These are phyloP conservation scores for Serranus cabrilla DNA, from an alignment of 2,797 vertebrate species.

Conservation along the genomic window DNA sequence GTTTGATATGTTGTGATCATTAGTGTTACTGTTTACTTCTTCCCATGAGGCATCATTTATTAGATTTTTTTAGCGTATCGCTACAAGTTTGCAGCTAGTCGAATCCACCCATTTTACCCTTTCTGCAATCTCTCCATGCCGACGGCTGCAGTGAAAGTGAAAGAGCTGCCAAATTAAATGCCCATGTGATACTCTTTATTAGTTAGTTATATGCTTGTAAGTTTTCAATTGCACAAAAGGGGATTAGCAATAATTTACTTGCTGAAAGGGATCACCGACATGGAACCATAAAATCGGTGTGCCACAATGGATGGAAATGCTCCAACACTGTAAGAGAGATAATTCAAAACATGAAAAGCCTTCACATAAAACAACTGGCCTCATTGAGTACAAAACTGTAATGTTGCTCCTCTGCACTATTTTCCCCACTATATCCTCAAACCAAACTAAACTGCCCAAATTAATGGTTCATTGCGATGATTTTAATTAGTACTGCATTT, in stretches of 20 bases:
- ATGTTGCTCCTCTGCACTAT: slow-evolving; percentile 18
- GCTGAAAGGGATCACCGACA: slow-evolving; percentile 30
- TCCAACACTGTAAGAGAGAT: slow-evolving; percentile 42
- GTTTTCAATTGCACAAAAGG: slow-evolving; percentile 25
- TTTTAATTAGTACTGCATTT: slow-evolving; percentile 50
- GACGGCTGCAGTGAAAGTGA: slow-evolving; percentile 7
- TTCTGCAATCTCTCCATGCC: not conserved
- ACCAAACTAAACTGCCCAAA: slow-evolving; percentile 42
- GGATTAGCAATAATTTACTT: slow-evolving; percentile 29
- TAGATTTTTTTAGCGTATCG: slow-evolving; percentile 5
- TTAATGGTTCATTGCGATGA: slow-evolving; percentile 30
- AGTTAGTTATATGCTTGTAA: slow-evolving; percentile 24
- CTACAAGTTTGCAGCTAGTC: slow-evolving; percentile 9
- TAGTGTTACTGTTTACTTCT: too few species aligned
- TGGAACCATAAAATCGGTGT: slow-evolving; percentile 41
- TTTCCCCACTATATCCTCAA: slow-evolving; percentile 40
- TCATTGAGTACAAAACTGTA: slow-evolving; percentile 29
- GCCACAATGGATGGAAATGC: slow-evolving; percentile 46
- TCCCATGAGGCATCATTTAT: not conserved
- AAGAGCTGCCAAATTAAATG: slow-evolving; percentile 28
- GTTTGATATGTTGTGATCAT: not conserved
- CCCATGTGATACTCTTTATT: slow-evolving; percentile 2
- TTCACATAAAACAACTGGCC: slow-evolving; percentile 45
- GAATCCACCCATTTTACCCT: not conserved
- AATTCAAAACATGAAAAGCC: slow-evolving; percentile 56